These are phyloP conservation scores for Drosophila pruinosa DNA, from an alignment of 1,140 invertebrate genomes.

Conservation along the genomic window DNA sequence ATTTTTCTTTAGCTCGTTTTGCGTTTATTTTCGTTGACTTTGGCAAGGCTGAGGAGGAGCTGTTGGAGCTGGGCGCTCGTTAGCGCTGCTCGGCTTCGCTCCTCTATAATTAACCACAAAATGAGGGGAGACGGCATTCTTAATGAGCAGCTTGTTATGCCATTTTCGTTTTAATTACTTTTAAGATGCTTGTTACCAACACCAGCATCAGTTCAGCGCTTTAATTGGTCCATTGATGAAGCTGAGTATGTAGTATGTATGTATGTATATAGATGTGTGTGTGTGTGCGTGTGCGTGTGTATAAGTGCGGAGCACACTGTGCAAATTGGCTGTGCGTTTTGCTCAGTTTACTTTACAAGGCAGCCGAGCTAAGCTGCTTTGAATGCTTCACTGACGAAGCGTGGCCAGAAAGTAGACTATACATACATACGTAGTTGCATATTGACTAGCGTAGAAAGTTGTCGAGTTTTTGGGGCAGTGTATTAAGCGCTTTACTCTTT, in stretches of 20 bases:
- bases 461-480: conserved; percentile 50
- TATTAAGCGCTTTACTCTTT: conserved; percentile 79
- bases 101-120: conserved; percentile 82
- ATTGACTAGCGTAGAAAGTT: not conserved
- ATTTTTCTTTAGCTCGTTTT: conserved; percentile 27
- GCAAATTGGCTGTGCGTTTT: conserved; percentile 29
- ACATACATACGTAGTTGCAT: not conserved
- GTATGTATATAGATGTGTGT: not conserved
- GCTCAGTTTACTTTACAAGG: conserved; percentile 21
- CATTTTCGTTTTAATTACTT: conserved; percentile 81
- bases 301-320: conserved; percentile 24
- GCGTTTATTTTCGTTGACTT: conserved; percentile 15
- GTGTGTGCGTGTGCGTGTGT: conserved; percentile 2
- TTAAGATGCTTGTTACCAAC: conserved; percentile 78
- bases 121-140: conserved; percentile 52
- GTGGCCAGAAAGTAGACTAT: conserved; percentile 28
- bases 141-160: conserved; percentile 82
- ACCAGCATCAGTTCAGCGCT: conserved; percentile 52
- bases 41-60: conserved; percentile 1
- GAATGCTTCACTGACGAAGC: conserved; percentile 1
- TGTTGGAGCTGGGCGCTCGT: conserved; percentile 46
- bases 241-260: not conserved
- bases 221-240: conserved; percentile 82
- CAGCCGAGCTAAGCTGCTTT: conserved; percentile 29
- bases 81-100: conserved; percentile 48